Evolutionary conservation across 2,113 vertebrate species (phyloP).

Genomic region (Centropristis striata): DNA sequence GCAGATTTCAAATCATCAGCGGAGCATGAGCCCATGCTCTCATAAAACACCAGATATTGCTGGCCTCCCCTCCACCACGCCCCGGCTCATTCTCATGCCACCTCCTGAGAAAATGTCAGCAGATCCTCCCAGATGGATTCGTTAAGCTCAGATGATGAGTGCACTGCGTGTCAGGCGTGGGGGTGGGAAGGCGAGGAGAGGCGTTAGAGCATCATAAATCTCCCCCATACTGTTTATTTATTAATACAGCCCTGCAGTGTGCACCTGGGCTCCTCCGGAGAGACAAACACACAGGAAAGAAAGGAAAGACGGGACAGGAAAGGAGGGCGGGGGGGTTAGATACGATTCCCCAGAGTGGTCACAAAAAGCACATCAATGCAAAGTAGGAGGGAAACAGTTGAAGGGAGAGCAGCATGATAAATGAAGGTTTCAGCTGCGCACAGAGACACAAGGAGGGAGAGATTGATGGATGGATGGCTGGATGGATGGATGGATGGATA

Average conservation of each 20-base stretch:
- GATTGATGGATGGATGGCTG: constrained; percentile 24
- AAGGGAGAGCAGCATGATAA: constrained; percentile 27
- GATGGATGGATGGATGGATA: background rate
- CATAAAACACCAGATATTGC: constrained; percentile 31
- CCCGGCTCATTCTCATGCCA: constrained; percentile 36
- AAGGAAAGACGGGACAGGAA: constrained; percentile 1
- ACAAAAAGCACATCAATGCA: constrained; percentile 55
- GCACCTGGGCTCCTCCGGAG: constrained; percentile 69
- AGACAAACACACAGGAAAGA: constrained; percentile 28
- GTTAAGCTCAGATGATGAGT: constrained; percentile 57
- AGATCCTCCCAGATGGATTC: constrained; percentile 68
- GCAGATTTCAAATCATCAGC: constrained; percentile 5
- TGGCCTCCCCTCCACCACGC: background rate
- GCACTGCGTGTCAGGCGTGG: background rate
- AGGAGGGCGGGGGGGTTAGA: constrained; percentile 18
- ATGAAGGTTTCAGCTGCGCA: constrained; percentile 35
- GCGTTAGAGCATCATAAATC: constrained; percentile 69
- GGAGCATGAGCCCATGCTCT: background rate
- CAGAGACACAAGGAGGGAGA: constrained; percentile 7
- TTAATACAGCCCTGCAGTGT: constrained; percentile 70
- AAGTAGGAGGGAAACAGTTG: constrained; percentile 46
- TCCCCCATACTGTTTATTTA: constrained; percentile 76
- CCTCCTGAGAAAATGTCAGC: constrained; percentile 70
- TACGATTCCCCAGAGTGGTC: constrained; percentile 59
- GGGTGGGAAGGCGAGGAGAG: constrained; percentile 20